Base-by-base conservation (phyloP, 2,113 vertebrate species). In the Dicentrarchus labrax region DNA sequence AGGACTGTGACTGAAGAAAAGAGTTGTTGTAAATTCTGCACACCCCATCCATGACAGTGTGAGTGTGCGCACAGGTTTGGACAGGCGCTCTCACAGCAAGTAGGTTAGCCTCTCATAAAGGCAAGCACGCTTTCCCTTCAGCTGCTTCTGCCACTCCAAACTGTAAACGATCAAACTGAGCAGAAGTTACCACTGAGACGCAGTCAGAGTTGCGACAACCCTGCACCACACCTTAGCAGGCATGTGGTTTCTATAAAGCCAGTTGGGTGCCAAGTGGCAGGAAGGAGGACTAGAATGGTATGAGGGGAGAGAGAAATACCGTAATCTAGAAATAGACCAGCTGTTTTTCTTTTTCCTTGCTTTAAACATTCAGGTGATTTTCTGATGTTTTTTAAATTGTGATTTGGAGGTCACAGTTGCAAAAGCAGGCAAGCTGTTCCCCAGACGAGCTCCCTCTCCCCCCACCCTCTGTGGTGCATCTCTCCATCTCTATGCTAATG, bases 401-500 rank as follows among this genome's bases (percentile, higher is more conserved):
- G 48, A 83, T 84, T 87, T 84, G 72, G 77, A 80, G 87, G 88
- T 91, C 86, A 86, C 45, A 83, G 76, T 72, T 85, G 85, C 66
- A 80, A 85, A 91, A 77, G 51, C 76, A 83, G 72, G 43, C 83
- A 88, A 90, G 80, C 76, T 91, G 84, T 79, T 86, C 51, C 66
- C 85, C 86, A 89, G 74, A 88, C 80, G 86, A 92, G 86, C 72
- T 66, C 71, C 61, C 75, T 56, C 72, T 64, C 53, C 43, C 78
- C n/a, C n/a, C n/a, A n/a, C n/a, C 77, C 61, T 84, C 78, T 72
- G 72, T 82, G 80, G 83, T 75, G 85, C 89, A 92, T 88, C 88
- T 80, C 82, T 91, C 86, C 74, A 80, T 91, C 86, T 80, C 81
- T 90, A 91, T 93, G 86, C 92, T 93, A 93, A 94, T 94, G 90